These are phyloP conservation scores for Bagarius yarrelli DNA, from an alignment of 2,113 vertebrate species.

Conservation along the genomic window DNA sequence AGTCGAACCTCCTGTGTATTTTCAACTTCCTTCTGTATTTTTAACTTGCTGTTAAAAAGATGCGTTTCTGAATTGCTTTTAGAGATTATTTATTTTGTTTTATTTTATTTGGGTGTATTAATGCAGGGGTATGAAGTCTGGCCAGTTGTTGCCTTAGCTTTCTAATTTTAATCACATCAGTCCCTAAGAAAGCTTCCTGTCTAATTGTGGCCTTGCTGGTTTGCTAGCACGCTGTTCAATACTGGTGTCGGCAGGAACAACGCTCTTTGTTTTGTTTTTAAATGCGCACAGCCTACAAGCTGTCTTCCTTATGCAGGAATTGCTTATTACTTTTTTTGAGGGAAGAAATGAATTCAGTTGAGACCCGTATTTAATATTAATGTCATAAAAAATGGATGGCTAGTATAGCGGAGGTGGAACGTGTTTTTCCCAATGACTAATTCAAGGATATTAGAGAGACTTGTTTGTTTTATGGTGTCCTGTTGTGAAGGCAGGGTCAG, in stretches of 20 bases:
- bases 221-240: not conserved
- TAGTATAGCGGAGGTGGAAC: constrained; percentile 18
- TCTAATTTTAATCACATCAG: not conserved
- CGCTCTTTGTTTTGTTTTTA: constrained; percentile 34
- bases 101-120: not conserved
- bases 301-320: constrained; percentile 3
- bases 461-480: constrained; percentile 32
- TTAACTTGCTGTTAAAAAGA: too few relatives aligned
- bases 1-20: too few relatives aligned
- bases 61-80: not conserved
- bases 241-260: constrained; percentile 36
- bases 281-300: constrained; percentile 19
- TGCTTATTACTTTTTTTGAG: constrained; percentile 42
- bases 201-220: constrained; percentile 25
- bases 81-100: not conserved
- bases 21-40: too few relatives aligned
- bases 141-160: not conserved
- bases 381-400: constrained; percentile 46
- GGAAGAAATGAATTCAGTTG: constrained; percentile 44
- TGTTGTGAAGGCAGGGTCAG: constrained; percentile 26
- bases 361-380: constrained; percentile 52
- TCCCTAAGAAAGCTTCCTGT: not conserved
- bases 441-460: constrained; percentile 44
- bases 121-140: not conserved
- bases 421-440: constrained; percentile 33